Base-by-base conservation (phyloP, 2,888 invertebrate genomes). In the Petrolisthes cinctipes region DNA sequence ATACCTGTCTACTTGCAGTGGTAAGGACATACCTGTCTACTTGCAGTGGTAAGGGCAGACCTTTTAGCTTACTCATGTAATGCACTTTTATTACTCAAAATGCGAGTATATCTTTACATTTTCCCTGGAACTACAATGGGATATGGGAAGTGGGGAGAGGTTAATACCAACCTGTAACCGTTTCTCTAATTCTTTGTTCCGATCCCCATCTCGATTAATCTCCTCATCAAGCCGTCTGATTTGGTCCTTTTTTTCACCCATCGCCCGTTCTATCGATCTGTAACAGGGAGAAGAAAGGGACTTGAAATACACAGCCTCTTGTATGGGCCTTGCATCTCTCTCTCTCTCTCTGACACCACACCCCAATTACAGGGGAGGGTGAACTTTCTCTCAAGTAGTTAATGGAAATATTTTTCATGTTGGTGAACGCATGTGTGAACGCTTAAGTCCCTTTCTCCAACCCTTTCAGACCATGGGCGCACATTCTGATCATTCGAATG, bases 231-330 rank as follows among this genome's bases (percentile, higher is more conserved):
- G 88, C 86, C 89, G 89, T 82, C 83, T 87, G 82, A 90, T 90
- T 85, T 90, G 90, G 89, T 90, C 90, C 87, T 86, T 90, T 89
- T 90, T 90, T 89, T 90, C 90, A 88, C 86, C 89, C 90, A 90
- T 90, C 87, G 90, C 90, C 78, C 89, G 87, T 87, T 90, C 90
- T 87, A 90, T 90, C 84, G 90, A 90, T 90, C 90, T 90, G 90
- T 83, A 89, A 89, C 85, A 89, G 90, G 90, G 87, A 89, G 89
- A 89, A 90, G 90, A 90, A 90, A 90, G 90, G 90, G 90, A 90
- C 90, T 90, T 85, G 87, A 88, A 88, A 88, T 88, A 88, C 87
- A 88, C 86, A 85, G 85, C 86, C 85, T 80, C 89, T 86, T 89
- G 82, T 83, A 85, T 86, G 82, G 82, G 82, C 86, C 83, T 86